Evolutionary conservation across 1,140 invertebrate genomes (phyloP).

Genomic region (Neelides sp.): DNA sequence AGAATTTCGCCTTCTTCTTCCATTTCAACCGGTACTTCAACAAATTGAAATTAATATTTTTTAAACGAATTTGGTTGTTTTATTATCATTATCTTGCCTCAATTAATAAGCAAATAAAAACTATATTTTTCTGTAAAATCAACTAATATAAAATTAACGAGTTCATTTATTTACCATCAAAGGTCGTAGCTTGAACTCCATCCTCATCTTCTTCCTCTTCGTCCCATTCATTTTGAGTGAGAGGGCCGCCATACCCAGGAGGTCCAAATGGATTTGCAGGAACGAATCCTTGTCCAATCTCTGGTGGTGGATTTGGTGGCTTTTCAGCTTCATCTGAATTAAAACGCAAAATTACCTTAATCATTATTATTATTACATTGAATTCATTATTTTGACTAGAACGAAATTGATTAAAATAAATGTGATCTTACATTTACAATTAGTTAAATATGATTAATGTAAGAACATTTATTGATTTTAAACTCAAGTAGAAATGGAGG

Average conservation of each 20-base stretch:
- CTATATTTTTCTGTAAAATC: too few relatives aligned
- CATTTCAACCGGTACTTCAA: too few relatives aligned
- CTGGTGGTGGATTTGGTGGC: background rate
- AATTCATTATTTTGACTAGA: constrained; percentile 5
- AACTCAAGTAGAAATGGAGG: background rate
- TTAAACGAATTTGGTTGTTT: too few relatives aligned
- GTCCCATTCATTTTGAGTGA: background rate
- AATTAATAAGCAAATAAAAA: too few relatives aligned
- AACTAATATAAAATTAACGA: too few relatives aligned
- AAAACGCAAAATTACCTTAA: background rate
- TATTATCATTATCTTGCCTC: too few relatives aligned
- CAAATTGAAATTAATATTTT: too few relatives aligned
- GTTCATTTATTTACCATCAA: too few relatives aligned
- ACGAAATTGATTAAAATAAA: background rate
- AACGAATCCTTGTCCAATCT: constrained; percentile 13
- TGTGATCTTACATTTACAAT: background rate
- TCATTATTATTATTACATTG: too few relatives aligned
- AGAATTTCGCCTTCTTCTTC: too few relatives aligned
- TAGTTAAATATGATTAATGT: background rate
- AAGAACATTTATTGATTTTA: constrained; percentile 3
- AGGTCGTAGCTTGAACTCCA: too few relatives aligned
- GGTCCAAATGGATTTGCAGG: constrained; percentile 10
- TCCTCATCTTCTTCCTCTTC: background rate
- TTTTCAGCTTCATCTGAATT: background rate
- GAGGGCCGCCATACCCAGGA: constrained; percentile 12